Conservation (phyloP, 2,888 invertebrate genomes). For the Amiota communis region DNA sequence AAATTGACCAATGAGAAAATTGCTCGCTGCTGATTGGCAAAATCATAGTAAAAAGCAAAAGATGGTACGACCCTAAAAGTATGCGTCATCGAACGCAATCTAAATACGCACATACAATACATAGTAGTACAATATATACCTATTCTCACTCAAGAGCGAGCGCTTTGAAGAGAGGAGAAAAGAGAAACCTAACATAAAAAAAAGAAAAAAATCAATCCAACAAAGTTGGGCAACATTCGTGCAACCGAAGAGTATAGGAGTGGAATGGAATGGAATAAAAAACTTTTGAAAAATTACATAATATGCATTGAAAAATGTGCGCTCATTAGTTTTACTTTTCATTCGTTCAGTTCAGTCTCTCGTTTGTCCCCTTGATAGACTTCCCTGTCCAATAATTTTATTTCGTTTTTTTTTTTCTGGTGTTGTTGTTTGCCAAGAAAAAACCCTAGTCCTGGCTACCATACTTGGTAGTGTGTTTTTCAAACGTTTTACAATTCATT, state of each 20-base stretch:
- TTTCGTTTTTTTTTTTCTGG: conserved; percentile 19
- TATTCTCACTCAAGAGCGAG: neutral
- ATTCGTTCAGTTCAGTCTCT: conserved; percentile 12
- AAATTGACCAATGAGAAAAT: conserved; percentile 59
- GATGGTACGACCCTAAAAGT: conserved; percentile 22
- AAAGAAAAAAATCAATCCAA: neutral
- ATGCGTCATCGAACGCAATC: neutral
- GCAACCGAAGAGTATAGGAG: neutral
- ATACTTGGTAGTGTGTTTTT: neutral
- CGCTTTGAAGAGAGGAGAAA: conserved; percentile 22
- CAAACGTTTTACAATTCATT: conserved; percentile 67
- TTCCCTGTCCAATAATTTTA: neutral
- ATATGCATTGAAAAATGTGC: conserved; percentile 65
- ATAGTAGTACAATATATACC: too few species aligned
- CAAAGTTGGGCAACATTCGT: neutral
- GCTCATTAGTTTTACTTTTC: conserved; percentile 54
- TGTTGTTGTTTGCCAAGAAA: neutral
- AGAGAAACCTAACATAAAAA: too few species aligned
- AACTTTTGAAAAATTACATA: conserved; percentile 59
- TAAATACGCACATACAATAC: too few species aligned
- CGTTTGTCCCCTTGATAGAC: conserved; percentile 19
- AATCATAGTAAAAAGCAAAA: conserved; percentile 31
- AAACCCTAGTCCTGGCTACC: neutral
- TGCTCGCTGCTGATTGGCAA: conserved; percentile 68
- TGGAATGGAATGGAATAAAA: neutral